Evolutionary conservation across 2,797 vertebrate species (phyloP).

Genomic region (Alcedo quadribrachys): DNA sequence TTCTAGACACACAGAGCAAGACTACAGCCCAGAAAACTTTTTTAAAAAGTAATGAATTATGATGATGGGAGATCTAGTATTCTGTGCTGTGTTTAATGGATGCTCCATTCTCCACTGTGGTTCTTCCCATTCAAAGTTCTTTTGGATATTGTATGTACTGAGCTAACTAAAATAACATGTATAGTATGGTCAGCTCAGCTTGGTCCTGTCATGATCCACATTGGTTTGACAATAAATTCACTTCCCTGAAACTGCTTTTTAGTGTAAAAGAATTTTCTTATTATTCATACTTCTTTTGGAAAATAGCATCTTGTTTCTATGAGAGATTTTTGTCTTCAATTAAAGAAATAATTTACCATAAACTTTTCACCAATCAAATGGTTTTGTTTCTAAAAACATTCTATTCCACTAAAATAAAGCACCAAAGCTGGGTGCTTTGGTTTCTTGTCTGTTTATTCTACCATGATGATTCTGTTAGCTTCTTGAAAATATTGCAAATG

Average conservation of each 20-base stretch:
- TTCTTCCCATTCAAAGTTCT: background rate
- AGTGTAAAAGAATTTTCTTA: background rate
- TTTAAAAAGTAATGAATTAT: background rate
- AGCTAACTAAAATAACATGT: background rate
- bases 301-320: background rate
- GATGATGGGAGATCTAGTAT: background rate
- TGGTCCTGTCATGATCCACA: background rate
- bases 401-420: background rate
- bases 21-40: background rate
- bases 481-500: background rate
- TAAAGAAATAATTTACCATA: background rate
- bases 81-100: background rate
- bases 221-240: background rate
- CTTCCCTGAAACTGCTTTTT: background rate
- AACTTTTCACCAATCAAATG: accelerated
- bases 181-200: background rate
- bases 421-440: background rate
- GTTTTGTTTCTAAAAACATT: background rate
- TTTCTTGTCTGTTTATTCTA: background rate
- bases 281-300: background rate
- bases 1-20: background rate
- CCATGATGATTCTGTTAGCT: background rate
- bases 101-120: background rate
- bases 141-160: background rate
- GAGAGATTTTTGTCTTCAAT: background rate